Evolutionary conservation across 2,888 invertebrate genomes (phyloP), one percentile per base, ranked within the genome.

Genomic region (Elmis aenea): DNA sequence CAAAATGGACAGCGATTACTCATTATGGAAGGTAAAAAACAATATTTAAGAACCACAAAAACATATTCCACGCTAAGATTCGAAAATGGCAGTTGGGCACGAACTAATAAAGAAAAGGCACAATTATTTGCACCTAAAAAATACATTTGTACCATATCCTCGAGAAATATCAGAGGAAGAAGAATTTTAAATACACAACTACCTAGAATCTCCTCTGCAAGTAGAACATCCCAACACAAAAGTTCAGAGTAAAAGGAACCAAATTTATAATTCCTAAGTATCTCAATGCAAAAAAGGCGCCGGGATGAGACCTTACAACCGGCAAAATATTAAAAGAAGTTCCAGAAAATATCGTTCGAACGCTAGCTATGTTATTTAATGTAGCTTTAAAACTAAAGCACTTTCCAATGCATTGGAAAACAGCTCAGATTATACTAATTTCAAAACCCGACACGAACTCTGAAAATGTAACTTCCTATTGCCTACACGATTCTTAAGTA

Each of bases 301-400:
- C 33, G n/a, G 33, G 18, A 8, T 33, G 20, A 21, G 33, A 33
- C 26, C 16, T 16, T 11, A 33, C 18, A 25, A 33, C 26, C 3
- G 26, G 11, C 3, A 26, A 26, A 21, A 21, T 33, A 3, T 16
- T 33, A n/a, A 18, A 33, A 26, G 26, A 33, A 13, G n/a, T 18
- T 5, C 26, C 15, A 13, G 11, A 25, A 26, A 33, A 21, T 3
- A 20, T 11, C 4, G 9, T 20, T 8, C 15, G 25, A 26, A n/a
- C n/a, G 15, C 22, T 25, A 25, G 15, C 26, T 20, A 22, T 11
- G 15, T 15, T 26, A 12, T 34, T 34, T 22, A 34, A 27, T 21
- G 34, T 27, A 34, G 27, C 22, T 5, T 6, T 34, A 34, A 21
- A 13, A 26, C 12, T 27, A 27, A 20, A 27, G n/a, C 18, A 34